Conservation (phyloP, 1,140 invertebrate species). For the Leptinotarsa undecemlineata region DNA sequence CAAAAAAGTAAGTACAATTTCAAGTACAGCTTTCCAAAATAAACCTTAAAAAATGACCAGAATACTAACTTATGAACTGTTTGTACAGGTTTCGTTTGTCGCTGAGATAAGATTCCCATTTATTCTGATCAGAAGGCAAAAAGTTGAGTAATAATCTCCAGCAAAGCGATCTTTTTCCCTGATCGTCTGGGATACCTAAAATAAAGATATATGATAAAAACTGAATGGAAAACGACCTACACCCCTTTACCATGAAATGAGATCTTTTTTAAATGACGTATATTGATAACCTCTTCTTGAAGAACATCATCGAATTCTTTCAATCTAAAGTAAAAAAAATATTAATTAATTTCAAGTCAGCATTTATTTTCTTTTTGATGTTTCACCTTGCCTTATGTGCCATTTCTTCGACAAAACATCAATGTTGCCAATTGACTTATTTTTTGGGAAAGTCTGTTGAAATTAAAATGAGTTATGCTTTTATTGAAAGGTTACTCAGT, state of each 20-base stretch:
- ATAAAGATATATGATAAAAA: slow-evolving; percentile 31
- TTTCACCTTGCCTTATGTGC: slow-evolving; percentile 44
- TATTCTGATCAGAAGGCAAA: slow-evolving; percentile 67
- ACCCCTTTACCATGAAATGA: slow-evolving; percentile 73
- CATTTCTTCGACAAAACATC: slow-evolving; percentile 34
- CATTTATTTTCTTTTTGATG: too few species aligned
- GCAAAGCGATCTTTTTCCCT: slow-evolving; percentile 72
- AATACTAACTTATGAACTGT: slow-evolving; percentile 76
- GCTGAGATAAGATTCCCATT: slow-evolving; percentile 67
- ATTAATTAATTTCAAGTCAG: background rate
- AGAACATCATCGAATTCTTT: slow-evolving; percentile 75
- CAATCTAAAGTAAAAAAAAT: slow-evolving; percentile 61
- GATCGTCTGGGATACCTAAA: slow-evolving; percentile 81
- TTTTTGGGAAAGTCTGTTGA: background rate
- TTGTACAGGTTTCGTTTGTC: slow-evolving; percentile 77
- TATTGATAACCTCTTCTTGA: slow-evolving; percentile 68
- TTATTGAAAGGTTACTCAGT: too few species aligned
- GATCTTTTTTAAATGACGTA: slow-evolving; percentile 65
- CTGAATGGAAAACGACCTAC: background rate
- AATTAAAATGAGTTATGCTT: too few species aligned
- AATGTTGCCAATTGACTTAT: background rate
- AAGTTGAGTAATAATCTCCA: slow-evolving; percentile 87
- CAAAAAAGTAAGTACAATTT: background rate
- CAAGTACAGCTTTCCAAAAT: background rate
- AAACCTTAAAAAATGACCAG: background rate